Percentiles rank a stretch among this genome's conserved stretches.
phyloP scores from a whole-genome alignment of 2,888 invertebrate species.

The Archaeoteleia sp. region DNA sequence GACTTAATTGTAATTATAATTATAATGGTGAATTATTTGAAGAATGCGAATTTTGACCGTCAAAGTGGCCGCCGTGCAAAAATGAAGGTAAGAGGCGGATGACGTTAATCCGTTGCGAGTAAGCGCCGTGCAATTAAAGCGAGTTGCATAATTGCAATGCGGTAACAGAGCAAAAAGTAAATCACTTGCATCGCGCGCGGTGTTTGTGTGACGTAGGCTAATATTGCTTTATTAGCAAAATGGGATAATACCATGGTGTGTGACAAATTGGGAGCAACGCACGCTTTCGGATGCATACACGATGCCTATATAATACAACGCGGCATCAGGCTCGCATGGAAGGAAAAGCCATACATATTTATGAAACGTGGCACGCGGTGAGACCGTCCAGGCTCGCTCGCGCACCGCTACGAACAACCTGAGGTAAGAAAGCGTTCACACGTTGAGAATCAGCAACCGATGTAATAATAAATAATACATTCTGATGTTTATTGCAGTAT shows the following conservation, averaged over 20 bases:
- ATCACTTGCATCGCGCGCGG: slow-evolving; percentile 56
- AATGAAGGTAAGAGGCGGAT: slow-evolving; percentile 15
- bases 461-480: slow-evolving; percentile 31
- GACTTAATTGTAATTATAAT: too few relatives aligned
- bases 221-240: slow-evolving; percentile 72
- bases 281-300: slow-evolving; percentile 59
- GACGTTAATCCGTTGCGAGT: slow-evolving; percentile 27
- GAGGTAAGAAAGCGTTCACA: slow-evolving; percentile 46
- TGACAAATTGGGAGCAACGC: slow-evolving; percentile 74
- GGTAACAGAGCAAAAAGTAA: slow-evolving; percentile 59
- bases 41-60: too few relatives aligned
- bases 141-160: slow-evolving; percentile 64
- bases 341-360: slow-evolving; percentile 71
- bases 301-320: slow-evolving; percentile 37
- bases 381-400: slow-evolving; percentile 49
- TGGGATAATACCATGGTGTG: slow-evolving; percentile 73
- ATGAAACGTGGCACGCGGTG: slow-evolving; percentile 60
- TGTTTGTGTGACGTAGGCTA: slow-evolving; percentile 54
- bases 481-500: slow-evolving; percentile 38
- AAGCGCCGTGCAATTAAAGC: slow-evolving; percentile 61
- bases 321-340: slow-evolving; percentile 37
- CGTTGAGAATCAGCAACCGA: slow-evolving; percentile 37
- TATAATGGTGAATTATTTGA: too few relatives aligned
- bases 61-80: slow-evolving; percentile 12
- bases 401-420: slow-evolving; percentile 49